Conservation (phyloP, 2,797 vertebrate species). For the Cygnus olor region DNA sequence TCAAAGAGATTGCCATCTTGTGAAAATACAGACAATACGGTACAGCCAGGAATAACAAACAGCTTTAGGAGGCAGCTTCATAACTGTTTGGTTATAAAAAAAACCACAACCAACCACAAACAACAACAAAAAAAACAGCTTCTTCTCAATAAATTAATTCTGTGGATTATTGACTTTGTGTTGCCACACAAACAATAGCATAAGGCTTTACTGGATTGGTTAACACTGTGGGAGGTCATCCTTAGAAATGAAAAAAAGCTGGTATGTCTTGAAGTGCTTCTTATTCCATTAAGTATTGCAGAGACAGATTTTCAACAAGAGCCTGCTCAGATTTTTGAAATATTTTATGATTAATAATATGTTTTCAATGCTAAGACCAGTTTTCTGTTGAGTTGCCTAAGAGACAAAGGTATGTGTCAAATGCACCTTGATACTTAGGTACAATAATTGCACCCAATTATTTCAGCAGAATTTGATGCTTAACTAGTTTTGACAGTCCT, state of each 20-base stretch:
- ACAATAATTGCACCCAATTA: neutral
- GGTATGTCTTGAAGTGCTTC: neutral
- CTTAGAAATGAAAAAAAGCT: slow-evolving; percentile 7
- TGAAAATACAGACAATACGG: neutral
- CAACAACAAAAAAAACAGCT: neutral
- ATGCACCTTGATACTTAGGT: neutral
- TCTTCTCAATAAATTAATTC: slow-evolving; percentile 34
- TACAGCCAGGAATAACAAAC: slow-evolving; percentile 10
- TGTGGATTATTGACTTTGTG: slow-evolving; percentile 8
- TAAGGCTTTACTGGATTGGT: neutral
- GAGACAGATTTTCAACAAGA: neutral
- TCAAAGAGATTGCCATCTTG: neutral
- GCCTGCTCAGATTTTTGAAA: neutral
- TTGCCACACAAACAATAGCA: neutral
- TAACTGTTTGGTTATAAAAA: neutral
- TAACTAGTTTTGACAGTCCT: neutral
- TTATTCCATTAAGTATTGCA: neutral
- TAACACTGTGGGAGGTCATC: neutral
- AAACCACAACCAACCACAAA: neutral
- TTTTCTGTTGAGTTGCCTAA: neutral
- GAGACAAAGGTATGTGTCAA: neutral
- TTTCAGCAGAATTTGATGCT: neutral
- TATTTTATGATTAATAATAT: neutral
- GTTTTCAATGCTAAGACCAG: neutral
- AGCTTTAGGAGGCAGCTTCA: neutral